Evolutionary conservation across 2,797 vertebrate species (phyloP), one percentile per base, ranked within the genome.

Genomic region (Diplodus sargus): DNA sequence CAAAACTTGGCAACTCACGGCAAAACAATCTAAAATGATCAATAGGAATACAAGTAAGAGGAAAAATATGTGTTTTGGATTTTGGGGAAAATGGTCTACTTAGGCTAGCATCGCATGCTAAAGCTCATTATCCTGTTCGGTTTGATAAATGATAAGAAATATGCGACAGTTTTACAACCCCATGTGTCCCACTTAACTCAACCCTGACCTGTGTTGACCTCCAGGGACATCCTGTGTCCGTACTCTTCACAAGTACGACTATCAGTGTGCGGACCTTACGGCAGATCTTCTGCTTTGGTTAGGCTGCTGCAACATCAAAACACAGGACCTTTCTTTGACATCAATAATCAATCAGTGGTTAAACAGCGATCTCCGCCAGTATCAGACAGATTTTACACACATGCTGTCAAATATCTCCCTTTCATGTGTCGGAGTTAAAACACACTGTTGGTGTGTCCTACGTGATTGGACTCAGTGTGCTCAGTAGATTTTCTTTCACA

Each of bases 321-420:
- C 59, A 65, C 15, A 77, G 60, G 51, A 45, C 69, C 43, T 82
- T 39, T 68, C 30, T 34, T 34, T 68, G 5, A 28, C 59, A 83
- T 78, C 57, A 78, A 84, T 84, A 79, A 86, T 61, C 74, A 83
- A 76, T 72, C 62, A 78, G 49, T 52, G 70, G 20, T 77, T 75
- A 83, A 81, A 78, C 61, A 69, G 63, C 63, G 70, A 83, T 82
- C 59, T 73, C 22, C 68, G 74, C 73, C 34, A 81, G 30, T 65
- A 54, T 64, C 64, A 76, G 63, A 71, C 47, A 75, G 25, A 28
- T 60, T 74, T 84, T 51, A 57, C 61, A 68, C 53, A 71, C 5
- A 49, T n/a, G 7, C 7, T 34, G 30, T 34, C 4, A 76, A 47
- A 67, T 56, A 70, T 47, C 20, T 70, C 16, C 73, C 65, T 69